Evolutionary conservation across 1,140 invertebrate genomes (phyloP).

Genomic region (Drosophila cardini): DNA sequence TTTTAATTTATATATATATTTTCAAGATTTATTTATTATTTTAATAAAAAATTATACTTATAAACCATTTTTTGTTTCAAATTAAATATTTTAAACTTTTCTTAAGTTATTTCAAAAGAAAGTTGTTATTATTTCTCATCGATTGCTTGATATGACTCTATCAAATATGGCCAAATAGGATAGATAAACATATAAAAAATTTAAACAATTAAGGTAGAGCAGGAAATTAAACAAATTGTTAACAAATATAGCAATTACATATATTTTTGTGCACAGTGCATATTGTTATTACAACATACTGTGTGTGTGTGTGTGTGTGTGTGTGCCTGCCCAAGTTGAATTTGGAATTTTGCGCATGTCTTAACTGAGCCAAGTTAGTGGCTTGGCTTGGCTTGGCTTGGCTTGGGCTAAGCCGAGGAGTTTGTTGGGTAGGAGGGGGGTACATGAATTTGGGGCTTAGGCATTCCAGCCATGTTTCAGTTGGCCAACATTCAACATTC

Average conservation of each 20-base stretch:
- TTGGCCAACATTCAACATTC: constrained; percentile 43
- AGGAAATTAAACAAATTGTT: not conserved
- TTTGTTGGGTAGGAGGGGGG: not conserved
- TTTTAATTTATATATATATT: too few species aligned
- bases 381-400: not conserved
- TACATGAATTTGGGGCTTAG: constrained; percentile 9
- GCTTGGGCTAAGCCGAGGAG: not conserved
- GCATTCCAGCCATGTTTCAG: constrained; percentile 47
- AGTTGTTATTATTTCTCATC: not conserved
- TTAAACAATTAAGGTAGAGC: constrained; percentile 1
- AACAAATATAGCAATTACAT: not conserved
- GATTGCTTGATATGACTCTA: not conserved
- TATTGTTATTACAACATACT: constrained; percentile 7
- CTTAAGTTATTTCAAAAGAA: too few species aligned
- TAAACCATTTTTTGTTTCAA: too few species aligned
- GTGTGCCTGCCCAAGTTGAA: constrained; percentile 21
- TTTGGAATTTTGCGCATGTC: constrained; percentile 39
- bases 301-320: not conserved
- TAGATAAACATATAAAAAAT: too few species aligned
- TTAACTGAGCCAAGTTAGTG: constrained; percentile 11
- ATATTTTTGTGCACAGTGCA: constrained; percentile 15
- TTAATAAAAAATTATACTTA: too few species aligned
- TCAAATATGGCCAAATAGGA: not conserved
- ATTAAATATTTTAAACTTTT: too few species aligned
- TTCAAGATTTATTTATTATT: too few species aligned